Conservation (phyloP, 2,113 vertebrate genomes). For the Pimephales promelas region DNA sequence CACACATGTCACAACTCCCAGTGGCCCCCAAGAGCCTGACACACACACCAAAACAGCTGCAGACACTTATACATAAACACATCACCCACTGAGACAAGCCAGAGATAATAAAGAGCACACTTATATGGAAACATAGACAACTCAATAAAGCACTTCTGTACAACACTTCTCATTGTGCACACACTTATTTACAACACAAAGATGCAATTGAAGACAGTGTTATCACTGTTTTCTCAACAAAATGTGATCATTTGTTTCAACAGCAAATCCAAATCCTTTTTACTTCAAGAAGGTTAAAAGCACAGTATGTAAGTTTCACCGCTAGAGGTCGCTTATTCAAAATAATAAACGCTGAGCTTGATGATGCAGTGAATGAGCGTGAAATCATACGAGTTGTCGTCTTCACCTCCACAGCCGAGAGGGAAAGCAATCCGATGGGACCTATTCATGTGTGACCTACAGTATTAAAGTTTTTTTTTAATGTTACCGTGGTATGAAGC, state of each 20-base stretch:
- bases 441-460: too few relatives aligned
- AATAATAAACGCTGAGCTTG: too few relatives aligned
- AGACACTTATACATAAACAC: conserved; percentile 69
- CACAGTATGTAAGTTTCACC: too few relatives aligned
- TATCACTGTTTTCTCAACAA: neutral
- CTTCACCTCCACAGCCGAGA: too few relatives aligned
- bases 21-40: conserved; percentile 62
- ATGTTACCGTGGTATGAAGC: too few relatives aligned
- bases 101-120: conserved; percentile 44
- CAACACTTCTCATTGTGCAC: conserved; percentile 27
- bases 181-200: conserved; percentile 35
- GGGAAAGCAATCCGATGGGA: too few relatives aligned
- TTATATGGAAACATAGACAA: conserved; percentile 23
- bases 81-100: conserved; percentile 61
- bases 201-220: neutral
- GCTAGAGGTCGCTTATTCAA: too few relatives aligned
- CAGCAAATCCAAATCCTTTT: neutral
- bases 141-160: conserved; percentile 17
- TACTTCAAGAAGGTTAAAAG: neutral
- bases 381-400: too few relatives aligned
- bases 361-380: too few relatives aligned
- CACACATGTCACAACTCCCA: conserved; percentile 63
- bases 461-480: too few relatives aligned
- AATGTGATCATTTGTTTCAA: conserved; percentile 10
- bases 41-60: conserved; percentile 64